phyloP scores from a whole-genome alignment of 2,113 vertebrate genomes.

The Phaethornis superciliosus region DNA sequence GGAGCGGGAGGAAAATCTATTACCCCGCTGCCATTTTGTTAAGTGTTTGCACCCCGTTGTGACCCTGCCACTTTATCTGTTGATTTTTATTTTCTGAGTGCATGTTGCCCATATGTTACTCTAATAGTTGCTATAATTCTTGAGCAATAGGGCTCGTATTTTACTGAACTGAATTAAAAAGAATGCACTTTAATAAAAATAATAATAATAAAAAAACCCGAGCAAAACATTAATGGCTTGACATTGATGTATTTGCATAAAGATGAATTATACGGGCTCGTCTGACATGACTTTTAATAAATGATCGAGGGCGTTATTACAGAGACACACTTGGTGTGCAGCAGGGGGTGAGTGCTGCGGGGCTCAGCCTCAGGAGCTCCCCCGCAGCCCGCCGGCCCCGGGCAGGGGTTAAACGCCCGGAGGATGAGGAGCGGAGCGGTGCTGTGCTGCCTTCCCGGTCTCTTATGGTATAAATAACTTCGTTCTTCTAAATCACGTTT shows the following conservation, averaged over 20 bases:
- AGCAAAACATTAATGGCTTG: slow-evolving; percentile 91
- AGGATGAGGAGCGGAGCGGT: background rate
- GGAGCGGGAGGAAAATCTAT: slow-evolving; percentile 80
- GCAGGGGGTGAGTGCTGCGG: slow-evolving; percentile 61
- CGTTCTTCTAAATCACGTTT: background rate
- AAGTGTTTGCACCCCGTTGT: slow-evolving; percentile 89
- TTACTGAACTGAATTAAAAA: slow-evolving; percentile 88
- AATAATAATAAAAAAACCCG: slow-evolving; percentile 80
- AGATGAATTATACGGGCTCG: slow-evolving; percentile 88
- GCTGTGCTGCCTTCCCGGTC: background rate
- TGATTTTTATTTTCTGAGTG: slow-evolving; percentile 95
- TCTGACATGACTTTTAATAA: slow-evolving; percentile 95
- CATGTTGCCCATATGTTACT: slow-evolving; percentile 92
- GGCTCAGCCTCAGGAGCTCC: background rate
- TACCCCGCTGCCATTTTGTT: slow-evolving; percentile 86
- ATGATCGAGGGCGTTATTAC: slow-evolving; percentile 95
- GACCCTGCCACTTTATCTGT: slow-evolving; percentile 94
- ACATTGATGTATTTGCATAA: slow-evolving; percentile 94
- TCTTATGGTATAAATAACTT: background rate
- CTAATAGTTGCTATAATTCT: slow-evolving; percentile 97
- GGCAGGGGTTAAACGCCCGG: rapidly evolving
- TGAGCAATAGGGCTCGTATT: slow-evolving; percentile 90
- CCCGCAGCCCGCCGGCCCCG: background rate
- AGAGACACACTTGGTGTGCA: slow-evolving; percentile 80
- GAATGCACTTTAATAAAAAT: slow-evolving; percentile 93